Evolutionary conservation across 2,888 invertebrate species (phyloP), one percentile per base, ranked within the genome.

Genomic region (Caradrina kadenii): DNA sequence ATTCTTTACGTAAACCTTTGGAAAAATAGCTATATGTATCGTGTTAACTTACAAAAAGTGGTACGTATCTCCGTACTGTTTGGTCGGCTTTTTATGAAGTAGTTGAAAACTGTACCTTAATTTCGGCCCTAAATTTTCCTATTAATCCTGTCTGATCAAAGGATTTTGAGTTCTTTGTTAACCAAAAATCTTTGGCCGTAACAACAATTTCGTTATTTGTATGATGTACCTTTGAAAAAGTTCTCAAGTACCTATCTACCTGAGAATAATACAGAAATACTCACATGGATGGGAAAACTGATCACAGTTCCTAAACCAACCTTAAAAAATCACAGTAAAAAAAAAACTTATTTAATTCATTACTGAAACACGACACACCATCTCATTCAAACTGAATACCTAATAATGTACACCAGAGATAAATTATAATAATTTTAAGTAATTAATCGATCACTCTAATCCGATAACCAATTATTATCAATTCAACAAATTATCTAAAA

Each of bases 381-480:
- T 63, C 70, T 58, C 66, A 68, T 22, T 26, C 50, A 53, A 26
- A 62, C 39, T 1, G 13, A 42, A 42, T 19, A 26, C 17, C 19
- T 42, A 62, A 53, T 65, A 77, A 72, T 69, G 22, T 39, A 70
- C 19, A 53, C 26, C 19, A 31, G 55, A 31, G 53, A 67, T 60
- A 63, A 1, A 35, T 73, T 66, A 26, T 50, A 67, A 68, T n/a
- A 70, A 53, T 63, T 22, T 55, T 50, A 56, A 48, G 21, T 78
- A 79, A 76, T 73, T 77, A 81, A 84, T 81, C 75, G 17, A 77
- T 73, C 74, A 69, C 39, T 54, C 42, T 82, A 82, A 84, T 64
- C 84, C 75, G 86, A 84, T 86, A 84, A 79, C 21, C 1, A 42
- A 56, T 73, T 76, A 81, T 73, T 73, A 78, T 82, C 83, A 22